phyloP scores from a whole-genome alignment of 2,888 invertebrate genomes.

The Nemotelus pantherinus region DNA sequence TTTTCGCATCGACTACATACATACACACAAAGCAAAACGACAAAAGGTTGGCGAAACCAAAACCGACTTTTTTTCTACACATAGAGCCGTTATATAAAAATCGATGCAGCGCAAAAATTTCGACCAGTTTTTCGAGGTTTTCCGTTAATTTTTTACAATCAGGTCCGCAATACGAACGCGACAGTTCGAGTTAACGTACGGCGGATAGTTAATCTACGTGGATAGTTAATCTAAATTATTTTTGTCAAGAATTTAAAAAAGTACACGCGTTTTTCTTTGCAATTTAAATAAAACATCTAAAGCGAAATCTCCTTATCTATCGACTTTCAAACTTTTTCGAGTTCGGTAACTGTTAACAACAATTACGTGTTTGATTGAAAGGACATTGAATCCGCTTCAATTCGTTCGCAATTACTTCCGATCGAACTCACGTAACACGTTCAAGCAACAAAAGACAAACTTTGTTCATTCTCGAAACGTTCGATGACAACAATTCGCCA shows the following conservation, averaged over 20 bases:
- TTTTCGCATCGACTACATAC: not conserved
- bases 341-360: not conserved
- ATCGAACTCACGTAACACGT: too few relatives aligned
- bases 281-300: not conserved
- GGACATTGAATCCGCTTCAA: too few relatives aligned
- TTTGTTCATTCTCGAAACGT: too few relatives aligned
- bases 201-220: not conserved
- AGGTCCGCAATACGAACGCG: constrained; percentile 23
- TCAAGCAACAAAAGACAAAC: too few relatives aligned
- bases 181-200: constrained; percentile 16
- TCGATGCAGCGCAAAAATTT: constrained; percentile 49
- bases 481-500: too few relatives aligned
- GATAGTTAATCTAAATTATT: not conserved
- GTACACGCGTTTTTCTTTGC: not conserved
- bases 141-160: constrained; percentile 48
- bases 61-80: constrained; percentile 45
- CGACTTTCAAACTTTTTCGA: not conserved
- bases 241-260: not conserved
- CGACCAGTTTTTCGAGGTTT: constrained; percentile 50
- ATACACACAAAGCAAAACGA: not conserved
- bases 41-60: constrained; percentile 11
- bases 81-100: constrained; percentile 50
- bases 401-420: too few relatives aligned
- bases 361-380: too few relatives aligned
- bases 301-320: not conserved